Conservation (phyloP, 2,797 vertebrate species). For the Cetoscarus ocellatus region DNA sequence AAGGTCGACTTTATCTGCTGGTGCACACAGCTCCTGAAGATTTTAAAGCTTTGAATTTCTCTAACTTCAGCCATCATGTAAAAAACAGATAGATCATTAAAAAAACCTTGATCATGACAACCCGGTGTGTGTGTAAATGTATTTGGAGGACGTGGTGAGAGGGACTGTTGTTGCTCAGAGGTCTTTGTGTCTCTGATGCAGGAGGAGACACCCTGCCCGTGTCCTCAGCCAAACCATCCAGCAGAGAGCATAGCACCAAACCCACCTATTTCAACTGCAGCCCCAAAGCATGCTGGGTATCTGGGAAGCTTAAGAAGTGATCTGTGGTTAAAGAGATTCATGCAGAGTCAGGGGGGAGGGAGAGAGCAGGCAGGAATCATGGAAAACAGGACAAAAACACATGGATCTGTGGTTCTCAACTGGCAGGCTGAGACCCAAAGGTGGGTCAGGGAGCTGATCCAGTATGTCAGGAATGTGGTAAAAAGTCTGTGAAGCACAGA, state of each 20-base stretch:
- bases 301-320: slow-evolving; percentile 83
- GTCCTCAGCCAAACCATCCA: slow-evolving; percentile 56
- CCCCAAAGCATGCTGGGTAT: slow-evolving; percentile 84
- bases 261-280: slow-evolving; percentile 80
- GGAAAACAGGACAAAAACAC: slow-evolving; percentile 18
- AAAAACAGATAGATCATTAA: too few relatives aligned
- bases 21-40: too few relatives aligned
- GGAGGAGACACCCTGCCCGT: slow-evolving; percentile 35
- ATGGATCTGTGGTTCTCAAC: not conserved
- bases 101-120: too few relatives aligned
- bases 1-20: too few relatives aligned
- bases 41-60: too few relatives aligned
- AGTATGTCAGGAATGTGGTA: too few relatives aligned
- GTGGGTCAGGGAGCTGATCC: too few relatives aligned
- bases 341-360: slow-evolving; percentile 58
- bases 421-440: too few relatives aligned
- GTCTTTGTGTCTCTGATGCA: slow-evolving; percentile 43
- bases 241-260: slow-evolving; percentile 47
- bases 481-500: too few relatives aligned
- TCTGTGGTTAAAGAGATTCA: slow-evolving; percentile 82
- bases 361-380: slow-evolving; percentile 22
- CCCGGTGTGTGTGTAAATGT: not conserved
- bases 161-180: slow-evolving; percentile 12
- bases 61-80: too few relatives aligned
- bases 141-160: slow-evolving; percentile 3